Evolutionary conservation across 2,888 invertebrate species (phyloP).

Genomic region (Aphrophora alni): DNA sequence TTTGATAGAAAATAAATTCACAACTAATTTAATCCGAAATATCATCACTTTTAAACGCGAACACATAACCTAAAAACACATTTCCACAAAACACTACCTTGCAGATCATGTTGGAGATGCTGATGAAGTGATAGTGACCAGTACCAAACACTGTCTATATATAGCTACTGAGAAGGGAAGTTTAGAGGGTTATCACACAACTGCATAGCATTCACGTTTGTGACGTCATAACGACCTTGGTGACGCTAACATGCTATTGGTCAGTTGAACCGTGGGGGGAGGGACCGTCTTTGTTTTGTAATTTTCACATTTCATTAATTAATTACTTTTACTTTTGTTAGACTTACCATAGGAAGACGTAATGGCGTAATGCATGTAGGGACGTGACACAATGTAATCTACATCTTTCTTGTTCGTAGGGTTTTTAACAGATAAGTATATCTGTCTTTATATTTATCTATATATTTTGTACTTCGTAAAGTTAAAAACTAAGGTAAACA

Average conservation of each 20-base stretch:
- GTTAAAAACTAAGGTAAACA: no score
- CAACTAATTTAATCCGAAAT: no score
- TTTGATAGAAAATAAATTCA: no score
- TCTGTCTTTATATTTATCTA: no score
- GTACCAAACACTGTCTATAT: neutral
- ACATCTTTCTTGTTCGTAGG: no score
- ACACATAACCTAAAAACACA: neutral
- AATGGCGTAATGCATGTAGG: neutral
- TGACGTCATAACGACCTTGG: neutral
- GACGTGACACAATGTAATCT: no score
- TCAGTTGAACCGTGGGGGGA: neutral
- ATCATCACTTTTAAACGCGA: no score
- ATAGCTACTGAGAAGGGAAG: neutral
- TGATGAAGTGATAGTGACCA: neutral
- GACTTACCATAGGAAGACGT: neutral
- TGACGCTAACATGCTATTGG: neutral
- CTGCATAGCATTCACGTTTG: neutral
- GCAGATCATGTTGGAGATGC: neutral
- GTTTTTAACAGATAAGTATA: no score
- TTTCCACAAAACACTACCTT: neutral
- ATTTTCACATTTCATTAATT: conserved; percentile 4
- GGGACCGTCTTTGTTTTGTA: neutral
- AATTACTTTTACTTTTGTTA: neutral
- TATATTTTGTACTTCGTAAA: no score
- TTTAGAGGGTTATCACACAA: no score